Base-by-base conservation (phyloP, 2,797 vertebrate genomes). In the Chromis chromis region DNA sequence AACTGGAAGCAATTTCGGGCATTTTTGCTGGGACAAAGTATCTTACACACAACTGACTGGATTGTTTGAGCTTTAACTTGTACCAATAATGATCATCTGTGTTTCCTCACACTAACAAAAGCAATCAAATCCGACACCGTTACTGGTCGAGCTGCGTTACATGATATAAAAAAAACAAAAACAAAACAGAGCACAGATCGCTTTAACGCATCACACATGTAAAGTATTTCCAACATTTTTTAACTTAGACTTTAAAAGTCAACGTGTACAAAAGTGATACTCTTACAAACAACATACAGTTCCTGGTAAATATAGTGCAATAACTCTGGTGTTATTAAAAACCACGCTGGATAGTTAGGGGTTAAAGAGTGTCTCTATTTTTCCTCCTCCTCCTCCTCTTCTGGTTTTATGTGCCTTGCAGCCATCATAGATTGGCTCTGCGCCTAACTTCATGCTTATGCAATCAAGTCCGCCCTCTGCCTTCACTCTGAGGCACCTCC, bases 401-500 rank as follows among this genome's bases (percentile, higher is more conserved):
- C 67, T 77, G 73, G 67, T 71, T 83, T 85, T 40, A 81, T 58
- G 63, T 84, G 79, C 73, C 65, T 72, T 19, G 48, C 48, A 67
- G 81, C 53, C 64, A 67, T 80, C 40, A 78, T 50, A 85, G 68
- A 66, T 72, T 65, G 80, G 82, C 86, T 78, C 77, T 24, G 52
- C 24, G 40, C 75, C 81, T 60, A 59, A 70, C 65, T 76, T 77
- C 74, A 74, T 74, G 44, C 64, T 88, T 88, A 90, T 85, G 82
- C 85, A 89, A 92, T 76, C 49, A 25, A 39, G 60, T 62, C 70
- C 49, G 49, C 81, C 70, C 64, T 76, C 82, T 7, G 61, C 63
- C 56, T 83, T 79, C 25, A 61, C 57, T 50, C 77, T 70, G 89
- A 78, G 79, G 78, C 92, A 88, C n/a, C 81, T 86, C 59, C 65